phyloP scores from a whole-genome alignment of 2,797 vertebrate genomes.

The Mastacembelus armatus region DNA sequence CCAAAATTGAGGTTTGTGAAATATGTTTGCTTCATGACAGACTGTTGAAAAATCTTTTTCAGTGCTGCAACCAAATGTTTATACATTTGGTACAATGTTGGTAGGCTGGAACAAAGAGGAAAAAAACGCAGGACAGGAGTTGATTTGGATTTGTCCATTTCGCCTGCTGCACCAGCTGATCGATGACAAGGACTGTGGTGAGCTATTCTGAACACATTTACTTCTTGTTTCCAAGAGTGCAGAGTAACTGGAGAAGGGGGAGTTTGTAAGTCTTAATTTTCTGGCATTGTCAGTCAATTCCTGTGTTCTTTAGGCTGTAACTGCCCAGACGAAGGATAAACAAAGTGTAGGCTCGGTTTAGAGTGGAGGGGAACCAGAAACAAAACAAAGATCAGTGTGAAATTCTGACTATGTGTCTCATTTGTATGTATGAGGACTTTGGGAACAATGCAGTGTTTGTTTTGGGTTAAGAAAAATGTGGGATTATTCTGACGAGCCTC shows the following conservation, averaged over 20 bases:
- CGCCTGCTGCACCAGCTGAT: constrained; percentile 51
- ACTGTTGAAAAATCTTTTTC: constrained; percentile 29
- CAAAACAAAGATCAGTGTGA: constrained; percentile 37
- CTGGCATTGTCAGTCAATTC: constrained; percentile 66
- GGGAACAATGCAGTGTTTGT: constrained; percentile 54
- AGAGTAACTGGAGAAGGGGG: constrained; percentile 48
- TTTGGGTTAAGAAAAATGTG: constrained; percentile 15
- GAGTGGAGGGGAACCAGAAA: constrained; percentile 49
- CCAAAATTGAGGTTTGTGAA: constrained; percentile 3
- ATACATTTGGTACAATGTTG: constrained; percentile 34
- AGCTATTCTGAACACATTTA: constrained; percentile 59
- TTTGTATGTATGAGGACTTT: constrained; percentile 32
- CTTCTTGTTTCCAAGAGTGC: constrained; percentile 57
- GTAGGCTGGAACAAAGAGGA: constrained; percentile 16
- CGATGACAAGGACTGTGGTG: constrained; percentile 52
- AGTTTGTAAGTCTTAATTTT: constrained; percentile 74
- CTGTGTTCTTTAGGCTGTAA: constrained; percentile 43
- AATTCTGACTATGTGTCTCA: constrained; percentile 21
- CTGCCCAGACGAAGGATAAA: constrained; percentile 59
- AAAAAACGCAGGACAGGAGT: constrained; percentile 26
- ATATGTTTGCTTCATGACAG: constrained; percentile 1
- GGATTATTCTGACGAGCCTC: constrained; percentile 11
- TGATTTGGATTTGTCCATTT: constrained; percentile 48
- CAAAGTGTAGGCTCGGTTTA: constrained; percentile 59
- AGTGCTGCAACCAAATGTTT: constrained; percentile 27